A percentile compares a stretch with the other conserved stretches of the same genome.
phyloP scores from a whole-genome alignment of 2,888 invertebrate species.

The Perizoma flavofasciatum region DNA sequence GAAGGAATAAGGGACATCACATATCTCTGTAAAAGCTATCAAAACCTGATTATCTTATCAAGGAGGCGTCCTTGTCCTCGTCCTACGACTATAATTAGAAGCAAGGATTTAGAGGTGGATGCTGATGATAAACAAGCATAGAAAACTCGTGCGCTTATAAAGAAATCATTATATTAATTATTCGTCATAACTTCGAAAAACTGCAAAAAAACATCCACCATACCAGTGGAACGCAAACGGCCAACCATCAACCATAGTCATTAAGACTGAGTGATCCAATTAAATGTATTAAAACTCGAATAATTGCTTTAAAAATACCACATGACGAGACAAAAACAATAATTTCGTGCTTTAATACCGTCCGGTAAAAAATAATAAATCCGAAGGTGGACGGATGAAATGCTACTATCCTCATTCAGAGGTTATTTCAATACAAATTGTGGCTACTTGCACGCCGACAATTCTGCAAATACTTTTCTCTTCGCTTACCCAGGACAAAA shows the following conservation, averaged over 20 bases:
- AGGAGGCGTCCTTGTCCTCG: too few species aligned
- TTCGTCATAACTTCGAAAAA: constrained; percentile 24
- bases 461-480: constrained; percentile 81
- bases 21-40: too few species aligned
- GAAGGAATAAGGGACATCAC: too few species aligned
- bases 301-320: constrained; percentile 82
- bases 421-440: constrained; percentile 83
- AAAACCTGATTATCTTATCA: too few species aligned
- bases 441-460: constrained; percentile 80
- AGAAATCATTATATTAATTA: constrained; percentile 34
- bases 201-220: constrained; percentile 30
- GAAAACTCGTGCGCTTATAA: constrained; percentile 5
- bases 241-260: constrained; percentile 54
- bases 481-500: constrained; percentile 55
- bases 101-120: neutral
- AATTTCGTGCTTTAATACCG: constrained; percentile 79
- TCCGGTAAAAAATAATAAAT: constrained; percentile 81
- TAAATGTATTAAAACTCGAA: constrained; percentile 77
- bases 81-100: too few species aligned
- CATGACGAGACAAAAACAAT: constrained; percentile 80
- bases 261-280: constrained; percentile 79
- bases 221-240: constrained; percentile 49
- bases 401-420: constrained; percentile 78
- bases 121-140: neutral
- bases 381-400: constrained; percentile 71